Evolutionary conservation across 2,113 vertebrate species (phyloP), one percentile per base, ranked within the genome.

Genomic region (Genyomyrus donnyi): DNA sequence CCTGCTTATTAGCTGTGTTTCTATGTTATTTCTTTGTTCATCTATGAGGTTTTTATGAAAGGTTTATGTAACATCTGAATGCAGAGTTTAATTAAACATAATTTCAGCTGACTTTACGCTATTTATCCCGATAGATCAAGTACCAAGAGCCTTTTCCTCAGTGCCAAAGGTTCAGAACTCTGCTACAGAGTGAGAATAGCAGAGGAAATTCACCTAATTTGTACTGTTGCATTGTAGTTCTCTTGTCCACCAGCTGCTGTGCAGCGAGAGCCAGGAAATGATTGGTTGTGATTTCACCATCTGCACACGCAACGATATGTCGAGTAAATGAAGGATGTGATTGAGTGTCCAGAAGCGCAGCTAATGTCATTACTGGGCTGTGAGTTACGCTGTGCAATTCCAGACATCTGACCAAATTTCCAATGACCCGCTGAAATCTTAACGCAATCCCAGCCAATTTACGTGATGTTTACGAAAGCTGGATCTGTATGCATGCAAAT

Each of bases 221-320:
- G 6, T 80, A 80, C 35, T 80, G 35, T 19, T 19, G 31, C 35
- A 80, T 80, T 42, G 35, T 80, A 2, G 19, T 80, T 80, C 17
- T 42, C 74, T 42, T 80, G 74, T 42, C 74, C 74, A 80, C 35
- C 35, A 19, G 31, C 74, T 80, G 74, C 13, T 42, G 35, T 80
- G 74, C 74, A 80, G 74, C 31, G 6, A 80, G 35, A 42, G 74
- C 74, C 74, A 80, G 74, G 35, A 80, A 80, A 42, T 80, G 15
- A 80, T 80, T 42, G 74, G 74, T 80, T 80, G 74, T 17, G 74
- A 80, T 80, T 42, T 39, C 74, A 80, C 74, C 74, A 80, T 80
- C 74, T 80, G 74, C 35, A 80, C 74, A 19, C 39, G 46, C 42
- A n/a, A n/a, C 42, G 24, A 46, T n/a, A 48, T 85, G 42, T 85